Percentiles rank a stretch among this genome's conserved stretches.
These are phyloP conservation scores for Syrista parreyssii DNA, from an alignment of 2,888 invertebrate genomes.

Conservation along the genomic window DNA sequence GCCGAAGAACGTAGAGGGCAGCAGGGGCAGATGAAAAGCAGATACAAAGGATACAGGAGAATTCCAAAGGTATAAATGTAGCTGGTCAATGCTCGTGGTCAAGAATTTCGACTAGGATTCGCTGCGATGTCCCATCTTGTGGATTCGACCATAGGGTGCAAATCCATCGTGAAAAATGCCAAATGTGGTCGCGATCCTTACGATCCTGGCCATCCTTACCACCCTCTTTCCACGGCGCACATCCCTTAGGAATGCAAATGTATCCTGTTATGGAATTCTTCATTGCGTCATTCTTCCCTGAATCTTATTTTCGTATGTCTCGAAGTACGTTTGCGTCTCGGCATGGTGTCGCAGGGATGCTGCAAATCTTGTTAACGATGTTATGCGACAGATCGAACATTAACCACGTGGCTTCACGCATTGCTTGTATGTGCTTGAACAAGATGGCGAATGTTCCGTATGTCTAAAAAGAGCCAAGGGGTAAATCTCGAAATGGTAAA, in stretches of 20 bases:
- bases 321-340: background rate
- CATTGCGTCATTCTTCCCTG: background rate
- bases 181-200: too few species aligned
- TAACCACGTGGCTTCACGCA: background rate
- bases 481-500: background rate
- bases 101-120: constrained; percentile 2
- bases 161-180: constrained; percentile 15
- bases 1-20: constrained; percentile 11
- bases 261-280: background rate
- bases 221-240: background rate
- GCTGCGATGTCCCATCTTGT: background rate
- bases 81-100: constrained; percentile 8
- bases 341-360: background rate
- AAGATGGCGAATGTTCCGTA: background rate
- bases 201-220: too few species aligned
- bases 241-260: background rate
- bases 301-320: background rate
- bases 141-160: constrained; percentile 24
- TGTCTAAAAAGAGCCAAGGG: constrained; percentile 12
- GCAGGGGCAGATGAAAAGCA: constrained; percentile 9
- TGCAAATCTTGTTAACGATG: background rate
- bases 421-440: background rate
- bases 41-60: background rate
- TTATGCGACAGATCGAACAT: background rate
- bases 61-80: constrained; percentile 15